Evolutionary conservation across 2,113 vertebrate genomes (phyloP).

Genomic region (Pluvianellus socialis): DNA sequence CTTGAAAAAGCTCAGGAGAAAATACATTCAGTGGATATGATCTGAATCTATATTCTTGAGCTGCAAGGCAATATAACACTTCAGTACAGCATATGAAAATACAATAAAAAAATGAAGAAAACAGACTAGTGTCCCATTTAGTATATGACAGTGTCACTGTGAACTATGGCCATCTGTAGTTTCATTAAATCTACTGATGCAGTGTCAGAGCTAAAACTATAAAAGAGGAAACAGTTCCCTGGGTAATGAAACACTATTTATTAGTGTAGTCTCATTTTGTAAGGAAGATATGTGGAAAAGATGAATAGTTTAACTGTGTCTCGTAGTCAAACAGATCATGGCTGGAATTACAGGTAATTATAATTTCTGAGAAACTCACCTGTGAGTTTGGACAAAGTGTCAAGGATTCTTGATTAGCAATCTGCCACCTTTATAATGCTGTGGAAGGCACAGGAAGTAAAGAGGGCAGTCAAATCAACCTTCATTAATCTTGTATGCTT

Average conservation of each 20-base stretch:
- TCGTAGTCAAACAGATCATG: background rate
- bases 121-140: background rate
- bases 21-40: background rate
- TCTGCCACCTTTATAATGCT: background rate
- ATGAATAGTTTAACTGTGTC: background rate
- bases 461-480: background rate
- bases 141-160: background rate
- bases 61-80: background rate
- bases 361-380: background rate
- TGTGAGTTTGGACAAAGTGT: background rate
- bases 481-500: constrained; percentile 31
- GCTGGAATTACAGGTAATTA: constrained; percentile 18
- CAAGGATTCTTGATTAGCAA: constrained; percentile 5
- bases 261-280: background rate
- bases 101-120: background rate
- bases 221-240: background rate
- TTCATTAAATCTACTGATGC: background rate
- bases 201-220: background rate
- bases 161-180: background rate
- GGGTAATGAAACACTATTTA: background rate
- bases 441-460: background rate
- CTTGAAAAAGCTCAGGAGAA: background rate
- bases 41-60: background rate
- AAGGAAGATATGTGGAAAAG: background rate
- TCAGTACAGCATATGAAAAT: background rate